These are phyloP conservation scores for Acanthococcus lagerstroemiae DNA, from an alignment of 2,888 invertebrate species.

Conservation along the genomic window DNA sequence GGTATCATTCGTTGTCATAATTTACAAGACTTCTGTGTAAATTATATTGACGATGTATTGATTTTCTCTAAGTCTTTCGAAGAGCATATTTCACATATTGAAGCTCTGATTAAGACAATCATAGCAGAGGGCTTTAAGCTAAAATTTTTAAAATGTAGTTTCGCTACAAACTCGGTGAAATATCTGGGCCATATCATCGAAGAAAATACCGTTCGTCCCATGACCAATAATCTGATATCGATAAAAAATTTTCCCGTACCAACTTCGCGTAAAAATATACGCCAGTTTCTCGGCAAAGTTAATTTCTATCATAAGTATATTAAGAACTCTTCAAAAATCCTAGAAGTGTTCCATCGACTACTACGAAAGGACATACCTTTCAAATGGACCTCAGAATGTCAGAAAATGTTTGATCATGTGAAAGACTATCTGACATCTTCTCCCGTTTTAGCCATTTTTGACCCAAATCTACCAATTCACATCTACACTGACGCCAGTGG, in stretches of 20 bases:
- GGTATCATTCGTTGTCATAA: neutral
- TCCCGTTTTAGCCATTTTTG: constrained; percentile 33
- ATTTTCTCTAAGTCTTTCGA: constrained; percentile 35
- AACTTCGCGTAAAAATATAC: constrained; percentile 17
- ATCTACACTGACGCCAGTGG: constrained; percentile 35
- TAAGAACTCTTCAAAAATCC: constrained; percentile 7
- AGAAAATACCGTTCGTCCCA: constrained; percentile 21
- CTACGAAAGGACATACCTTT: constrained; percentile 33
- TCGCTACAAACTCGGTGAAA: constrained; percentile 8
- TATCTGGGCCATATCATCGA: constrained; percentile 24
- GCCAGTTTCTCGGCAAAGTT: constrained; percentile 30
- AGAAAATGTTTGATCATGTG: constrained; percentile 28
- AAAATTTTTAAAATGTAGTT: constrained; percentile 20
- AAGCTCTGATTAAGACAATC: constrained; percentile 34
- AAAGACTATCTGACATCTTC: constrained; percentile 27
- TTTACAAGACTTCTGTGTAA: neutral
- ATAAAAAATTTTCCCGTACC: constrained; percentile 19
- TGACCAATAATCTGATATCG: constrained; percentile 21
- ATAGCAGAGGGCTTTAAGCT: constrained; percentile 19
- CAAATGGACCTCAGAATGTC: constrained; percentile 33
- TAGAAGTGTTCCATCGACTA: constrained; percentile 23
- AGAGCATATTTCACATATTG: constrained; percentile 35
- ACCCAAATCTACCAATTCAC: constrained; percentile 33
- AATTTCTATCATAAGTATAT: constrained; percentile 31
- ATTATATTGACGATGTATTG: neutral